phyloP scores from a whole-genome alignment of 2,888 invertebrate species.

The Electrophaes corylata region DNA sequence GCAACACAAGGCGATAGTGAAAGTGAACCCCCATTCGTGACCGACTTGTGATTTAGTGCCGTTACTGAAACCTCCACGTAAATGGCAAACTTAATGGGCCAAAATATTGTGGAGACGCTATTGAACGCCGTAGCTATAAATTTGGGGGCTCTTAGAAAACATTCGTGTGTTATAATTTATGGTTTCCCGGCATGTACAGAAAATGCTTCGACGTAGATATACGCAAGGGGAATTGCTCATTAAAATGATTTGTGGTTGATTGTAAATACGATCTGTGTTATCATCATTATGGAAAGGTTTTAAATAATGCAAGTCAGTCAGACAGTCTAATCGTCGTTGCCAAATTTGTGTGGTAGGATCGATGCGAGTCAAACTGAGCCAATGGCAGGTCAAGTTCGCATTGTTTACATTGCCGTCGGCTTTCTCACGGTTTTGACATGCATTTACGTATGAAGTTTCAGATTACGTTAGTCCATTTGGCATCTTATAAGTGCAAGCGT shows the following conservation, averaged over 20 bases:
- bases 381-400: slow-evolving; percentile 63
- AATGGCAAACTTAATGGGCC: slow-evolving; percentile 42
- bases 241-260: slow-evolving; percentile 14
- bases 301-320: slow-evolving; percentile 44
- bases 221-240: slow-evolving; percentile 15
- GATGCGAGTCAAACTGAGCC: slow-evolving; percentile 36
- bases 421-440: slow-evolving; percentile 20
- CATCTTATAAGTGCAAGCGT: neutral
- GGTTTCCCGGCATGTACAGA: slow-evolving; percentile 34
- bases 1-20: slow-evolving; percentile 51
- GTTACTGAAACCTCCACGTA: slow-evolving; percentile 41
- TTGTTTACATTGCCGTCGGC: slow-evolving; percentile 25
- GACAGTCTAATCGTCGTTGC: slow-evolving; percentile 46
- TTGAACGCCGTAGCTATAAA: slow-evolving; percentile 40
- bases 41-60: slow-evolving; percentile 45
- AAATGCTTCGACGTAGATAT: slow-evolving; percentile 11
- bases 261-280: neutral
- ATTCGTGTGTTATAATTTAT: slow-evolving; percentile 42
- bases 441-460: neutral
- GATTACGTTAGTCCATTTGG: neutral
- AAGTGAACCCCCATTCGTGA: slow-evolving; percentile 49
- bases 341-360: slow-evolving; percentile 46
- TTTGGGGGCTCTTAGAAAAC: slow-evolving; percentile 38
- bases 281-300: neutral
- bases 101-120: slow-evolving; percentile 30